A percentile compares a stretch with the other conserved stretches of the same genome.
phyloP scores from a whole-genome alignment of 2,888 invertebrate species.

The Parapristionchus giblindavisi region DNA sequence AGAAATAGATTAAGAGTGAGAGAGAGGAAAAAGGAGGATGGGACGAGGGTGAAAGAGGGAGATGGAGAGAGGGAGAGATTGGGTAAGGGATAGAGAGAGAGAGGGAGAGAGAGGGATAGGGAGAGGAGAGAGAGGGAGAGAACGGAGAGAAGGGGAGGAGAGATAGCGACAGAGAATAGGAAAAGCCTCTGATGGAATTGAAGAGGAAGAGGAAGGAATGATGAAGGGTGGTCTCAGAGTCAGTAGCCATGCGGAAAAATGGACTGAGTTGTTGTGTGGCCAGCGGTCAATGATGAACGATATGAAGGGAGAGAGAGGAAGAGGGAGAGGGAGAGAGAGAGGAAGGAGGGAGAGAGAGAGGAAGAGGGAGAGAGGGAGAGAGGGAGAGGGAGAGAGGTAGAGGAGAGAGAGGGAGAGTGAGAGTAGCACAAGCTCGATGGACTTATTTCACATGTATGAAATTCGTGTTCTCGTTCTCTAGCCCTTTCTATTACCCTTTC shows the following conservation, averaged over 20 bases:
- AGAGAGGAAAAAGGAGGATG: not conserved
- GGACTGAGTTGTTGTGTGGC: no score
- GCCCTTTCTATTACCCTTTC: not conserved
- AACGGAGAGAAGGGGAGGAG: not conserved
- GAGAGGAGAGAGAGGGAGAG: not conserved
- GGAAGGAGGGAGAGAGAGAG: constrained; percentile 1
- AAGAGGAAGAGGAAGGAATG: no score
- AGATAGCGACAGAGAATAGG: constrained; percentile 7
- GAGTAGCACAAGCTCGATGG: not conserved
- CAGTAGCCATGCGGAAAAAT: no score
- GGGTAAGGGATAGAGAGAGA: no score
- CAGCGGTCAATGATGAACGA: no score
- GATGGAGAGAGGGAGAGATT: constrained; percentile 41
- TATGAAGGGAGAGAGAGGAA: not conserved
- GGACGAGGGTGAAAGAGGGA: constrained; percentile 40
- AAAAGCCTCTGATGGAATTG: no score
- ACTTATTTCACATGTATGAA: not conserved
- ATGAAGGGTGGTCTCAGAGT: no score
- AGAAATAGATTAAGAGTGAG: not conserved
- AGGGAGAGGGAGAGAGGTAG: not conserved
- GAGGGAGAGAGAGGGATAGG: not conserved
- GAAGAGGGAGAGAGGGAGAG: constrained; percentile 15
- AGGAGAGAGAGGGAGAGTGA: not conserved
- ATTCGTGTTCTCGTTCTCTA: not conserved
- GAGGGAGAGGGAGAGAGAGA: not conserved